Evolutionary conservation across 1,140 invertebrate genomes (phyloP).

Genomic region (Drosophila neocordata): DNA sequence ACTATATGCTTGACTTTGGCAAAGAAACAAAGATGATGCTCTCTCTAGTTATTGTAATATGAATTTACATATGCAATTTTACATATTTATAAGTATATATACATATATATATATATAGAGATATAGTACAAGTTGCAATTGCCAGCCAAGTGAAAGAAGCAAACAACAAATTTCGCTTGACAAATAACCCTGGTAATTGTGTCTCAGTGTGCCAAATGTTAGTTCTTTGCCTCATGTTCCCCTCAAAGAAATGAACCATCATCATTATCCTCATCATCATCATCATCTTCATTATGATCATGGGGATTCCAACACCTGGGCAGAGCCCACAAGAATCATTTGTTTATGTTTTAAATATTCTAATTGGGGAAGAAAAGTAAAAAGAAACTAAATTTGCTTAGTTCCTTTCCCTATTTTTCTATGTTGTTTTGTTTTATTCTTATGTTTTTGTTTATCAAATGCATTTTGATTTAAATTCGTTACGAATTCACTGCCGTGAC

Average conservation of each 20-base stretch:
- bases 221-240: slow-evolving; percentile 11
- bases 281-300: neutral
- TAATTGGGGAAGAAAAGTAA: slow-evolving; percentile 26
- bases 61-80: slow-evolving; percentile 21
- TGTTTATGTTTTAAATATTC: slow-evolving; percentile 50
- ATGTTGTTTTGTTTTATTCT: slow-evolving; percentile 15
- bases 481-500: slow-evolving; percentile 64
- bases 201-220: slow-evolving; percentile 45
- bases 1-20: slow-evolving; percentile 60
- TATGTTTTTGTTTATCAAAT: slow-evolving; percentile 42
- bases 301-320: slow-evolving; percentile 38
- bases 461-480: slow-evolving; percentile 51
- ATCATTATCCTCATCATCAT: no score
- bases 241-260: neutral
- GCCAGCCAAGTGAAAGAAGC: slow-evolving; percentile 26
- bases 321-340: slow-evolving; percentile 31
- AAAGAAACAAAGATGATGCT: slow-evolving; percentile 36
- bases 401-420: no score
- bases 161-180: slow-evolving; percentile 16
- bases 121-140: no score
- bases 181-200: slow-evolving; percentile 12
- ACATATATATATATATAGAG: no score
- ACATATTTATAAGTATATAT: neutral
- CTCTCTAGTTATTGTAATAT: slow-evolving; percentile 36
- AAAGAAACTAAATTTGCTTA: slow-evolving; percentile 33